phyloP scores from a whole-genome alignment of 2,888 invertebrate species.

The Pachliopta kotzebuea region DNA sequence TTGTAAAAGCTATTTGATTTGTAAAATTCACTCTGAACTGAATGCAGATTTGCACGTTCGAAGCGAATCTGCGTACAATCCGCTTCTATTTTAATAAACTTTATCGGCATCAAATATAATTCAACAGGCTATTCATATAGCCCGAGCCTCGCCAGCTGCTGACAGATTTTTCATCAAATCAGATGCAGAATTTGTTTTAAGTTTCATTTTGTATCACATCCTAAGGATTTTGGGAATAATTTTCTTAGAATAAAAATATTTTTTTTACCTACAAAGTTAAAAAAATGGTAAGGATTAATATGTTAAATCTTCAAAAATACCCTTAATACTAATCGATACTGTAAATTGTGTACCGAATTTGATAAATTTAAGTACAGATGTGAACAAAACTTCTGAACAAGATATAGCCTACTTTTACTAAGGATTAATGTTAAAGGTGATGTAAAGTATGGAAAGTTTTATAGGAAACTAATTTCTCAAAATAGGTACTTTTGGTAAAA shows the following conservation, averaged over 20 bases:
- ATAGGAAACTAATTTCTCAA: too few species aligned
- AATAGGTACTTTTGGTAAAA: too few species aligned
- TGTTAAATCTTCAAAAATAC: neutral
- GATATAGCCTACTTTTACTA: too few species aligned
- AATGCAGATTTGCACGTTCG: too few species aligned
- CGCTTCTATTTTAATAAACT: neutral
- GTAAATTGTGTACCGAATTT: neutral
- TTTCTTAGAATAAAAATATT: neutral
- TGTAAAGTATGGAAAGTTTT: too few species aligned
- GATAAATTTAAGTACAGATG: too few species aligned
- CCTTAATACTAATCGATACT: neutral
- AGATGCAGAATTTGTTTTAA: conserved; percentile 1
- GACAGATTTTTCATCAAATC: neutral
- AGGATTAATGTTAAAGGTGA: too few species aligned
- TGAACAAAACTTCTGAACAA: too few species aligned
- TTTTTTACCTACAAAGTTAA: neutral
- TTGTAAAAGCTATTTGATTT: too few species aligned
- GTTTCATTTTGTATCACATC: conserved; percentile 5
- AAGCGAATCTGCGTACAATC: too few species aligned
- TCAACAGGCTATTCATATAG: neutral
- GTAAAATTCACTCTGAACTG: too few species aligned
- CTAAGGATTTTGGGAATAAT: neutral
- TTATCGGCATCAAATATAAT: conserved; percentile 1
- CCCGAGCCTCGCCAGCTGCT: neutral
- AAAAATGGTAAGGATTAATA: neutral